These are phyloP conservation scores for Chalcosyrphus nemorum DNA, from an alignment of 2,888 invertebrate genomes.

Conservation along the genomic window DNA sequence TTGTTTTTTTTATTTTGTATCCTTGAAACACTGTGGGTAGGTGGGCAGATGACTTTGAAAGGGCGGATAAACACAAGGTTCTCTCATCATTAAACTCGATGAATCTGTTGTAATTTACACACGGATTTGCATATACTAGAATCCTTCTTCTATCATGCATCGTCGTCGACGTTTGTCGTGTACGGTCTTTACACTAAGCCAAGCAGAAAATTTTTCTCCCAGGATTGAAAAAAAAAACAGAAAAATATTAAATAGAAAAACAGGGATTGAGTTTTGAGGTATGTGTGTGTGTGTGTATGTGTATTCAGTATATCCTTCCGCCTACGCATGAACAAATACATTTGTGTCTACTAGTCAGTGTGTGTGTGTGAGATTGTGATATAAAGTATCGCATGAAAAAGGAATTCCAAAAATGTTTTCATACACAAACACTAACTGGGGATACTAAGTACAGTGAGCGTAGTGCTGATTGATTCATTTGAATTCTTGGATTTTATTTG, in stretches of 20 bases:
- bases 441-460: slow-evolving; percentile 27
- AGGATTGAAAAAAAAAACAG: slow-evolving; percentile 36
- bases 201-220: slow-evolving; percentile 59
- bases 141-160: background rate
- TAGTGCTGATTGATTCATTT: slow-evolving; percentile 15
- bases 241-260: slow-evolving; percentile 9
- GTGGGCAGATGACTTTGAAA: slow-evolving; percentile 51
- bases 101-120: slow-evolving; percentile 66
- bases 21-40: slow-evolving; percentile 51
- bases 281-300: slow-evolving; percentile 33
- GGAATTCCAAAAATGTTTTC: slow-evolving; percentile 57
- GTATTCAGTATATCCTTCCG: slow-evolving; percentile 45
- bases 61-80: slow-evolving; percentile 58
- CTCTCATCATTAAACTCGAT: slow-evolving; percentile 67
- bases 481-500: background rate
- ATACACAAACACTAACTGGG: slow-evolving; percentile 30
- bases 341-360: slow-evolving; percentile 6
- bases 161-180: background rate
- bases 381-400: slow-evolving; percentile 13
- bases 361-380: slow-evolving; percentile 2
- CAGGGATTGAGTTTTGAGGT: slow-evolving; percentile 17
- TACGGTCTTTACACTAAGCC: slow-evolving; percentile 55
- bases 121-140: slow-evolving; percentile 36
- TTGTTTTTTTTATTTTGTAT: too few species aligned
- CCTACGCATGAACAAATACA: slow-evolving; percentile 67